A percentile compares a stretch with the other conserved stretches of the same genome.
Conservation (phyloP, 2,797 vertebrate genomes). For the Threskiornis aethiopicus region DNA sequence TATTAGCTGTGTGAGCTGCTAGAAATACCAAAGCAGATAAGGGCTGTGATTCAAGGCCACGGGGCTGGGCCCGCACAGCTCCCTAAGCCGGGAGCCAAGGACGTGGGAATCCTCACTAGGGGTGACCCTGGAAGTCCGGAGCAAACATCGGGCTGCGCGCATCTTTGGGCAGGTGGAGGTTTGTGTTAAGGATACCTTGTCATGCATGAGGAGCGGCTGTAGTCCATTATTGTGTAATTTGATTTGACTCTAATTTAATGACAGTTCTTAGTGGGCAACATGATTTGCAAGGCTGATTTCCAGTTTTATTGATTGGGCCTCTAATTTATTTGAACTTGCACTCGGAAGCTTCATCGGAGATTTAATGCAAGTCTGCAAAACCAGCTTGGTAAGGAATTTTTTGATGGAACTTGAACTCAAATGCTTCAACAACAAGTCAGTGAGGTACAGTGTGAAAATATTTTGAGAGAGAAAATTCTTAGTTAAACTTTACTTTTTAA, state of each 20-base stretch:
- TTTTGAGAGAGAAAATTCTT: neutral
- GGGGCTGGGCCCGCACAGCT: neutral
- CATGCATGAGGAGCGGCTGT: fast-evolving
- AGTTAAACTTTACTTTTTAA: neutral
- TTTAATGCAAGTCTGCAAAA: conserved; percentile 10
- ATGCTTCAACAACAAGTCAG: neutral
- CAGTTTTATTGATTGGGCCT: conserved; percentile 11
- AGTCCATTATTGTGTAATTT: neutral
- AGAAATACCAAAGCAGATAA: conserved; percentile 10
- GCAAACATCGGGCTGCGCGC: fast-evolving
- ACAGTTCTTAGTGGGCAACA: neutral
- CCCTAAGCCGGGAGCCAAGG: neutral
- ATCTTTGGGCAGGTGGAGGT: neutral
- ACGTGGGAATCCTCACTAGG: neutral
- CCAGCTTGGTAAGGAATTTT: neutral
- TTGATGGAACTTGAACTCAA: neutral
- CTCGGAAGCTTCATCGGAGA: neutral
- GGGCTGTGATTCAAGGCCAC: neutral
- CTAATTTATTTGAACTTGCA: conserved; percentile 17
- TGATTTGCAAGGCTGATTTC: conserved; percentile 31
- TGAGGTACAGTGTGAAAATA: neutral
- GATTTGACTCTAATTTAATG: conserved; percentile 27
- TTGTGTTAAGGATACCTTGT: neutral
- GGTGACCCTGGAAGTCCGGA: fast-evolving
- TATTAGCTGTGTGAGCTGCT: conserved; percentile 1